Base-by-base conservation (phyloP, 2,888 invertebrate genomes). In the Maniola hyperantus region DNA sequence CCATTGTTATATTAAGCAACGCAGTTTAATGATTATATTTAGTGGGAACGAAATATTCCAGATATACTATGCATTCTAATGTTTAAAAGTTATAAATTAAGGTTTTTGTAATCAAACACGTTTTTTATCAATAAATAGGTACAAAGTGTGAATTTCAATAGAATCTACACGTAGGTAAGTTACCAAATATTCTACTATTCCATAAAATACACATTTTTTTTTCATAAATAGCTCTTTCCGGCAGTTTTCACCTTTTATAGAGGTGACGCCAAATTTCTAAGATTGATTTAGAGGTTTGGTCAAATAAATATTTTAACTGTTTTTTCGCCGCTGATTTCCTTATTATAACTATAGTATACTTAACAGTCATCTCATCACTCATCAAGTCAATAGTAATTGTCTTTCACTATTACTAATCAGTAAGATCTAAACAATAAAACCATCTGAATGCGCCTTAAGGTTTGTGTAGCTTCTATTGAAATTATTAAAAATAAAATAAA, bases 41-140 rank as follows among this genome's bases (percentile, higher is more conserved):
- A n/a, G 34, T 54, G 34, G 33, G 15, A 54, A 34, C 10, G 4
- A 15, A 34, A 20, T 13, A 42, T 57, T 57, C 57, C 57, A 57
- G 20, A 26, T 26, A 50, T 2, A 53, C 33, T 34, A 20, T 55
- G 55, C 55, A 39, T 59, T 59, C 8, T 46, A 15, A 59, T n/a
- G 44, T 44, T 59, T 5, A 39, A 42, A 59, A 46, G 26, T 33
- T 18, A 34, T 13, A 44, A 42, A 42, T 26, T 26, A 58, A 44
- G 20, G n/a, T 8, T 58, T 44, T 44, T 26, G 39, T 58, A 42
- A 58, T 55, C 18, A 34, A 15, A 18, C 2, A 42, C 42, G 26
- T 36, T 15, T 15, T 36, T 8, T 15, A 15, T 34, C 15, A 51
- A 13, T 20, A 11, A 6, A 51, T 51, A 50, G 20, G 11, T 51